Evolutionary conservation across 2,888 invertebrate genomes (phyloP).

Genomic region (Nebria brevicollis): DNA sequence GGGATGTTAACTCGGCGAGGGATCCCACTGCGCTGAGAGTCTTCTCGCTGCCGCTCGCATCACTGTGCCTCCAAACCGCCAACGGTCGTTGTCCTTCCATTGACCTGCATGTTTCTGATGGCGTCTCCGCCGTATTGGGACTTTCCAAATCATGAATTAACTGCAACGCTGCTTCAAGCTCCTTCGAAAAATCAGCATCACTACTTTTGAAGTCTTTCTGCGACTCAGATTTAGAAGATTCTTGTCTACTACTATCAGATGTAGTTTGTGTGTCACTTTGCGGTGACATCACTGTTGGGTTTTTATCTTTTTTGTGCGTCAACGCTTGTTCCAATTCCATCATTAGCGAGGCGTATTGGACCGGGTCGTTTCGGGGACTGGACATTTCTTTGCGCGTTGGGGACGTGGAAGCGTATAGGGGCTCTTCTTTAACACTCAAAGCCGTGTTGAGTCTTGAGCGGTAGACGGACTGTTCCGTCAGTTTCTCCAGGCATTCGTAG

Average conservation of each 20-base stretch:
- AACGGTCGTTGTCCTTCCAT: constrained; percentile 55
- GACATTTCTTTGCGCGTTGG: constrained; percentile 55
- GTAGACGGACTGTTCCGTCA: constrained; percentile 63
- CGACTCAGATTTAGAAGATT: constrained; percentile 54
- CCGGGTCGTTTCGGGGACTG: constrained; percentile 60
- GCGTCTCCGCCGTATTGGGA: constrained; percentile 64
- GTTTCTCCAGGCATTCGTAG: constrained; percentile 63
- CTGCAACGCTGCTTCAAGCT: constrained; percentile 65
- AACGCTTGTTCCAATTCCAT: constrained; percentile 64
- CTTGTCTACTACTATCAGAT: constrained; percentile 55
- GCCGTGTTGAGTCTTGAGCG: constrained; percentile 61
- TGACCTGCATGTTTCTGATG: constrained; percentile 59
- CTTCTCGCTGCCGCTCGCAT: constrained; percentile 60
- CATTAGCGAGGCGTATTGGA: constrained; percentile 65
- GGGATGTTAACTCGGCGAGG: constrained; percentile 60
- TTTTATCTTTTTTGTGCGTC: constrained; percentile 59
- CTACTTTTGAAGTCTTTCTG: constrained; percentile 60
- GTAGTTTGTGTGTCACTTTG: constrained; percentile 58
- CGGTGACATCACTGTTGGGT: constrained; percentile 56
- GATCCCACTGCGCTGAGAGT: constrained; percentile 63
- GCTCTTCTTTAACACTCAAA: constrained; percentile 56
- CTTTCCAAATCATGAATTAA: constrained; percentile 65
- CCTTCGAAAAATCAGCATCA: constrained; percentile 64
- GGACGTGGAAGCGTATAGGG: constrained; percentile 58
- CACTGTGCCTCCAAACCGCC: constrained; percentile 60